Percentiles rank a stretch among this genome's conserved stretches.
Conservation (phyloP, 2,888 invertebrate species). For the Strigamia transsilvanica region DNA sequence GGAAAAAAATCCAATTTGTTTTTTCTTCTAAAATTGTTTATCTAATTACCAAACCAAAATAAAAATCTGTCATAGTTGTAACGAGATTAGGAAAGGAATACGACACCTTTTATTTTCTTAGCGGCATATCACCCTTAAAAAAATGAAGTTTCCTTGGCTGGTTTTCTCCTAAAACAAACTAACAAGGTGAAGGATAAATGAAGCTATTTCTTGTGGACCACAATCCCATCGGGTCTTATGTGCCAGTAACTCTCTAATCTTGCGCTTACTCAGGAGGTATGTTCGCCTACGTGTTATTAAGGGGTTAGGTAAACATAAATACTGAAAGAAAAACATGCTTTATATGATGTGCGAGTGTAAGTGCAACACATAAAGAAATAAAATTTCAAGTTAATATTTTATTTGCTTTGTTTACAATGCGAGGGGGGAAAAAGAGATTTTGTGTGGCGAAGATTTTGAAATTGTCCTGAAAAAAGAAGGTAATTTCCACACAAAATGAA, state of each 20-base stretch:
- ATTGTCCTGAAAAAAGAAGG: too few species aligned
- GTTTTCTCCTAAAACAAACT: conserved; percentile 25
- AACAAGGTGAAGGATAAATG: conserved; percentile 49
- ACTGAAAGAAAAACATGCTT: neutral
- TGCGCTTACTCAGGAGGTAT: conserved; percentile 1
- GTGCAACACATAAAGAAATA: too few species aligned
- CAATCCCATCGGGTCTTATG: conserved; percentile 24
- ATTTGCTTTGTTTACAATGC: too few species aligned
- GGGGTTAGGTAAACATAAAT: conserved; percentile 40
- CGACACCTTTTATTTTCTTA: neutral
- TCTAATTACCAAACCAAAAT: neutral
- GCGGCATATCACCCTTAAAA: neutral
- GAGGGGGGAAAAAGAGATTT: too few species aligned
- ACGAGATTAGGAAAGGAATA: conserved; percentile 7
- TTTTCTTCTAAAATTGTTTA: conserved; percentile 14
- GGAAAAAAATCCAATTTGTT: neutral
- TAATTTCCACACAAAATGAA: too few species aligned
- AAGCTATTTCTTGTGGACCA: conserved; percentile 36
- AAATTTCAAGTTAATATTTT: too few species aligned
- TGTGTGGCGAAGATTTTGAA: too few species aligned
- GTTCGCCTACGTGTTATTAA: conserved; percentile 2
- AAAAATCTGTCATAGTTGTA: neutral
- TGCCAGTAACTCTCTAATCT: conserved; percentile 48
- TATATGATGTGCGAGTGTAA: neutral
- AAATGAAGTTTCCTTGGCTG: neutral